These are phyloP conservation scores for Chunga burmeisteri DNA, from an alignment of 2,113 vertebrate genomes.

Conservation along the genomic window DNA sequence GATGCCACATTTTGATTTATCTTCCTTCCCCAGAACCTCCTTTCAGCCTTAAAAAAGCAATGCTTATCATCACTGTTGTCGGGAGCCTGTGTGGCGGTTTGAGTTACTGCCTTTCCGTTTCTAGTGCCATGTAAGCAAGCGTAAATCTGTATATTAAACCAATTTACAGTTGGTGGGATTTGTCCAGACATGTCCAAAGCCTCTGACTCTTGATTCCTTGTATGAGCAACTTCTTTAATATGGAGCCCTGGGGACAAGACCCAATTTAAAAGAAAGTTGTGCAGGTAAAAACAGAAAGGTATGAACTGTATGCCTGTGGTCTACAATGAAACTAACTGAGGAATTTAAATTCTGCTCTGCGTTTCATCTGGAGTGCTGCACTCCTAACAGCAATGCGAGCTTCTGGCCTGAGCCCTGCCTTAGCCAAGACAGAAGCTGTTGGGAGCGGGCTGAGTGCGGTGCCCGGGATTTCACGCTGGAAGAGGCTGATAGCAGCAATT, in stretches of 20 bases:
- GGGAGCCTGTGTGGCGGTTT: not conserved
- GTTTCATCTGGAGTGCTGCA: not conserved
- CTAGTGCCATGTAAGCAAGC: not conserved
- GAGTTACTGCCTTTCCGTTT: slow-evolving; percentile 3
- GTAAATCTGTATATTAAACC: not conserved
- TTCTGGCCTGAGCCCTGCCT: not conserved
- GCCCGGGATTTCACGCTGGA: not conserved
- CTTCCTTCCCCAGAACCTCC: not conserved
- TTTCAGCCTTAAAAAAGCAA: slow-evolving; percentile 2
- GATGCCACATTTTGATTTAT: not conserved
- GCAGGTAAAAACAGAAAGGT: slow-evolving; percentile 11
- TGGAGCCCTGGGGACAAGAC: slow-evolving; percentile 36
- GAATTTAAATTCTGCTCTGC: not conserved
- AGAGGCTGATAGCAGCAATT: not conserved
- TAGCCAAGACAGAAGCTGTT: not conserved
- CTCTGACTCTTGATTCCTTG: not conserved
- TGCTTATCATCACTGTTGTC: not conserved
- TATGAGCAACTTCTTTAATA: slow-evolving; percentile 12
- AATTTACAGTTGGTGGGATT: slow-evolving; percentile 9
- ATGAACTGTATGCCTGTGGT: not conserved
- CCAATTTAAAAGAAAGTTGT: not conserved
- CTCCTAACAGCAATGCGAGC: rapidly evolving
- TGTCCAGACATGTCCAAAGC: not conserved
- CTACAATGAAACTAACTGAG: not conserved
- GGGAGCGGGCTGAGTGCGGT: rapidly evolving